A percentile compares a stretch with the other conserved stretches of the same genome.
Conservation (phyloP, 1,140 invertebrate genomes). For the honey bee (Apis mellifera) region Amel_HAv3.1 CM009931.2:1242001-1242500, state of each 20-base stretch:
- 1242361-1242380: background rate
- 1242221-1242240: constrained; percentile 24
- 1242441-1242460: background rate
- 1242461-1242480: background rate
- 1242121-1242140: constrained; percentile 17
- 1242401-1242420: background rate
- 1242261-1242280: constrained; percentile 37
- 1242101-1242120: constrained; percentile 43
- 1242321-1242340: background rate
- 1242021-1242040: background rate
- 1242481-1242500: background rate
- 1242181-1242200: constrained; percentile 34
- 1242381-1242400: background rate
- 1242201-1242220: constrained; percentile 8
- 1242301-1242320: constrained; percentile 4
- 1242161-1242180: constrained; percentile 35
- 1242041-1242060: background rate
- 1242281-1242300: background rate
- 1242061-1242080: background rate
- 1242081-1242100: background rate
- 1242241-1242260: constrained; percentile 22
- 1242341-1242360: background rate
- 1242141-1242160: constrained; percentile 29
- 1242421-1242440: constrained; percentile 3
- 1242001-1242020: constrained; percentile 11